Percentiles rank a stretch among this genome's conserved stretches.
These are phyloP conservation scores for Sebastes hubbsi DNA, from an alignment of 2,797 vertebrate genomes.

Conservation along the genomic window DNA sequence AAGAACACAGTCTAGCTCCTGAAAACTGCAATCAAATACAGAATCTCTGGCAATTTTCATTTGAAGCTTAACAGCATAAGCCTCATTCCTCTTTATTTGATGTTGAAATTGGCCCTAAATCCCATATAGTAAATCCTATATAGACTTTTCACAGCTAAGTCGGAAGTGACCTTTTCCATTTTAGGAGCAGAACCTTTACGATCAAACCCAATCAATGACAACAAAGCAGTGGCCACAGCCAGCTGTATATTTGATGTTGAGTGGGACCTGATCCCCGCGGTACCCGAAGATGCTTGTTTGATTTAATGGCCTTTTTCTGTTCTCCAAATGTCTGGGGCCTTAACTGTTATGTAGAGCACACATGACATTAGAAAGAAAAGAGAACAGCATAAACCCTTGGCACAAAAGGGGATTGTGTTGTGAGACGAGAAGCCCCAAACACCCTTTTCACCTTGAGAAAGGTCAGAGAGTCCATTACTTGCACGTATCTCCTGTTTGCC, in stretches of 20 bases:
- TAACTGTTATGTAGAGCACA: constrained; percentile 64
- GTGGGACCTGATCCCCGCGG: constrained; percentile 68
- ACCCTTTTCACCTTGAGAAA: constrained; percentile 63
- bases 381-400: constrained; percentile 18
- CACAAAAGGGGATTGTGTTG: constrained; percentile 13
- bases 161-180: constrained; percentile 83
- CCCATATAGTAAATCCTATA: constrained; percentile 70
- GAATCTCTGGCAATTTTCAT: constrained; percentile 57
- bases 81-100: constrained; percentile 68
- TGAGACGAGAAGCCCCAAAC: constrained; percentile 17
- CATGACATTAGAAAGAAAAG: constrained; percentile 32
- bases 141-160: constrained; percentile 67
- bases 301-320: constrained; percentile 84
- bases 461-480: constrained; percentile 54
- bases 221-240: constrained; percentile 77
- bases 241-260: constrained; percentile 79
- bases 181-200: constrained; percentile 78
- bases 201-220: constrained; percentile 86
- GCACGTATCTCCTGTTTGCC: constrained; percentile 39
- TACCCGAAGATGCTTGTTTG: constrained; percentile 73
- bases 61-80: constrained; percentile 53
- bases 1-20: constrained; percentile 32
- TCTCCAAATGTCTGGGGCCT: constrained; percentile 73
- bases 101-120: constrained; percentile 67
- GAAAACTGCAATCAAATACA: constrained; percentile 53